A percentile compares a stretch with the other conserved stretches of the same genome.
phyloP scores from a whole-genome alignment of 2,797 vertebrate genomes.

The Peromyscus attwateri region DNA sequence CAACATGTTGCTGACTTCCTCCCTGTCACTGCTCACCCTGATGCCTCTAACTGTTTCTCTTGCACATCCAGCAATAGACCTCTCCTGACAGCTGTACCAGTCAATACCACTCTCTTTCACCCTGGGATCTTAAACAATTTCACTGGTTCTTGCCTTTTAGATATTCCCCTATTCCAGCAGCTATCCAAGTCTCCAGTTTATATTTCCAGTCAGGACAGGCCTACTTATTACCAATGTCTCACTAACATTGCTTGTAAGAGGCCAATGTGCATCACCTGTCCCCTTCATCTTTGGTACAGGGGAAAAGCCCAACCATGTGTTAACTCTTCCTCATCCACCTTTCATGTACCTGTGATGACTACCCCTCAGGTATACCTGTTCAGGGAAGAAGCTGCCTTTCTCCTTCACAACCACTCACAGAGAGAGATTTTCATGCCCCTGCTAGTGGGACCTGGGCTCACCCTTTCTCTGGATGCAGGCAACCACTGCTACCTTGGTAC shows the following conservation, averaged over 20 bases:
- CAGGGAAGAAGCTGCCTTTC: not conserved
- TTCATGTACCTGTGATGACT: not conserved
- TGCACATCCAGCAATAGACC: not conserved
- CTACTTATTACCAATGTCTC: not conserved
- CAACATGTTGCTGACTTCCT: not conserved
- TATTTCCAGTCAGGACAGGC: not conserved
- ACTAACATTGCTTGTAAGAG: not conserved
- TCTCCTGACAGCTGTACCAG: not conserved
- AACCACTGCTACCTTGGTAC: not conserved
- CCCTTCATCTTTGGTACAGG: not conserved
- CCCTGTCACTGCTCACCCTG: not conserved
- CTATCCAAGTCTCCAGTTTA: not conserved
- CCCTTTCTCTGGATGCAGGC: not conserved
- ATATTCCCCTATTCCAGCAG: not conserved
- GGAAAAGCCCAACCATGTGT: not conserved
- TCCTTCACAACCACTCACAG: not conserved
- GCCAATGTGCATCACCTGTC: not conserved
- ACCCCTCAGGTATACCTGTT: not conserved
- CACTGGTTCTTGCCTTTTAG: not conserved
- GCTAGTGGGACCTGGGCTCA: not conserved
- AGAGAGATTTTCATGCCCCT: not conserved
- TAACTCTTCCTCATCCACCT: not conserved
- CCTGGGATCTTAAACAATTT: not conserved
- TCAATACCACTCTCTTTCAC: not conserved
- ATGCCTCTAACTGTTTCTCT: not conserved